A percentile compares a stretch with the other conserved stretches of the same genome.
Evolutionary conservation across 2,797 vertebrate genomes (phyloP).

Genomic region (Luscinia luscinia): DNA sequence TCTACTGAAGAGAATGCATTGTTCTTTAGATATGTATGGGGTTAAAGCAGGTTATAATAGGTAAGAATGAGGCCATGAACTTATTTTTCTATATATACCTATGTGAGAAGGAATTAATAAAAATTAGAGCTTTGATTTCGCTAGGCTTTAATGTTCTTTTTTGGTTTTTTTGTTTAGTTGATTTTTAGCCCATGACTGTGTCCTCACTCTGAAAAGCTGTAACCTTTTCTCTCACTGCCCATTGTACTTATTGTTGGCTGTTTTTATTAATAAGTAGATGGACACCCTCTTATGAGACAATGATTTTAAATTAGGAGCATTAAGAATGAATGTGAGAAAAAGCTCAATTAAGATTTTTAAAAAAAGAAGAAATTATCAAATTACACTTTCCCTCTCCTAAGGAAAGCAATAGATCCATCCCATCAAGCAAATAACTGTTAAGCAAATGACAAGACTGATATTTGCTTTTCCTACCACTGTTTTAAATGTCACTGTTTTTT

Average conservation of each 20-base stretch:
- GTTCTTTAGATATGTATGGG: background rate
- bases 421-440: background rate
- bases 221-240: background rate
- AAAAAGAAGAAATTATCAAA: background rate
- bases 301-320: background rate
- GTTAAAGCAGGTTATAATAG: background rate
- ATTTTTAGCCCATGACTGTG: background rate
- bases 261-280: background rate
- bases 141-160: background rate
- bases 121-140: background rate
- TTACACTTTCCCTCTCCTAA: background rate
- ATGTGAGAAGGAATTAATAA: background rate
- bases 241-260: background rate
- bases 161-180: background rate
- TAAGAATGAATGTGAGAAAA: background rate
- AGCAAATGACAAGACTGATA: background rate
- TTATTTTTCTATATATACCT: background rate
- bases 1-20: background rate
- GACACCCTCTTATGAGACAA: background rate
- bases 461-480: slow-evolving; percentile 13
- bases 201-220: background rate
- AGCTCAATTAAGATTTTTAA: background rate
- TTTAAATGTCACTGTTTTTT: slow-evolving; percentile 7
- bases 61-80: background rate
- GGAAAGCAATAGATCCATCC: background rate